Conservation (phyloP, 2,113 vertebrate genomes). For the Hystrix brachyura region DNA sequence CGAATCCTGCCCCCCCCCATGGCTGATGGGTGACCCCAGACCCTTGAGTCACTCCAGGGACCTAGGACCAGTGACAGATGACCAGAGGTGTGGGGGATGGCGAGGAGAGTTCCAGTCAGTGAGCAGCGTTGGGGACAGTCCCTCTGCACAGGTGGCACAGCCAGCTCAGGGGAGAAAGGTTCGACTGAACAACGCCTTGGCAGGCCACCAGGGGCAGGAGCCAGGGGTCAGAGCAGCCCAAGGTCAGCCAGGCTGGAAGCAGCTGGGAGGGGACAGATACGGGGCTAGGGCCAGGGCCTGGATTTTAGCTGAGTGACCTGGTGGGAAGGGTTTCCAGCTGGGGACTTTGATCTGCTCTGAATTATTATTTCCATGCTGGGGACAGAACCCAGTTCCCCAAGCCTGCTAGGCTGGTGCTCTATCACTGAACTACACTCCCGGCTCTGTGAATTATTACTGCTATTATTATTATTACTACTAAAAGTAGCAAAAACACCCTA, state of each 20-base stretch:
- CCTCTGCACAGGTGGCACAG: neutral
- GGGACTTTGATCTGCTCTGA: neutral
- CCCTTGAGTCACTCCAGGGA: neutral
- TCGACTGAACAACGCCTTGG: neutral
- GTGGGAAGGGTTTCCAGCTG: neutral
- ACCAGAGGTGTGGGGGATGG: neutral
- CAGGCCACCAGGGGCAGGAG: neutral
- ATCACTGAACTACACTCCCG: neutral
- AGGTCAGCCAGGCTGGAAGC: neutral
- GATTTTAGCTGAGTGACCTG: neutral
- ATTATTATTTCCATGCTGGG: neutral
- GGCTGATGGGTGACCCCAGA: too few species aligned
- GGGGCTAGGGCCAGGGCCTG: neutral
- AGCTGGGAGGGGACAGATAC: rapidly evolving
- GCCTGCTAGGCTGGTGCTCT: neutral
- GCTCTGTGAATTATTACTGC: neutral
- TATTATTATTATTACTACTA: neutral
- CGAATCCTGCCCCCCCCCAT: neutral
- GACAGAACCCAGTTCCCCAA: neutral
- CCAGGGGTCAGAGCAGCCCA: neutral
- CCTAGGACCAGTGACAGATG: neutral
- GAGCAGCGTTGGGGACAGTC: neutral
- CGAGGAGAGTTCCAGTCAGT: neutral
- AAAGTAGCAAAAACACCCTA: neutral
- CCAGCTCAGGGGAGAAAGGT: neutral